Percentiles rank a stretch among this genome's conserved stretches.
These are phyloP conservation scores for Tragelaphus imberbis DNA, from an alignment of 2,113 vertebrate genomes.

Conservation along the genomic window DNA sequence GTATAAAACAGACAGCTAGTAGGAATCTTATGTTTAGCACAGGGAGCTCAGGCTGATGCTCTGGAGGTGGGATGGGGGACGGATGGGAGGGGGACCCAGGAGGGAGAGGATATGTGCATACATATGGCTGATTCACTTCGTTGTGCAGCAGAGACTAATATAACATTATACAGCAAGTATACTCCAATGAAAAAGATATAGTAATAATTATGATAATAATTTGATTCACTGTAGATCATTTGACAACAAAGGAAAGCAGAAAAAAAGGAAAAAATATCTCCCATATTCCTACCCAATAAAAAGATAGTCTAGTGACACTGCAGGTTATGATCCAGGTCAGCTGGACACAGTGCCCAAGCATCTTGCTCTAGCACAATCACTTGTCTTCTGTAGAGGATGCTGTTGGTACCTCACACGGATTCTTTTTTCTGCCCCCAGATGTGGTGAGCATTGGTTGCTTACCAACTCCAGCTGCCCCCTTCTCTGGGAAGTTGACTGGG, in stretches of 20 bases:
- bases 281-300: neutral
- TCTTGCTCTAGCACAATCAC: neutral
- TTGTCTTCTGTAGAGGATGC: neutral
- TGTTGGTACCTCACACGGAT: fast-evolving
- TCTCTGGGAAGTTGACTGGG: neutral
- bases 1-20: neutral
- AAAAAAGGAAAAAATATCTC: neutral
- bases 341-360: neutral
- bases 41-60: neutral
- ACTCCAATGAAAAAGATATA: neutral
- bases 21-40: neutral
- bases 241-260: neutral
- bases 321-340: neutral
- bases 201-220: neutral
- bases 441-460: neutral
- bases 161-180: neutral
- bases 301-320: neutral
- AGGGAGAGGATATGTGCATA: neutral
- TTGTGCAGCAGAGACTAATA: neutral
- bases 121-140: neutral
- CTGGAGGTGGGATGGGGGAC: neutral
- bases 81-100: neutral
- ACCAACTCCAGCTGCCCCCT: neutral
- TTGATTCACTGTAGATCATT: neutral
- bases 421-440: neutral